These are phyloP conservation scores for Pyrochroa serraticornis DNA, from an alignment of 2,888 invertebrate species.

Conservation along the genomic window DNA sequence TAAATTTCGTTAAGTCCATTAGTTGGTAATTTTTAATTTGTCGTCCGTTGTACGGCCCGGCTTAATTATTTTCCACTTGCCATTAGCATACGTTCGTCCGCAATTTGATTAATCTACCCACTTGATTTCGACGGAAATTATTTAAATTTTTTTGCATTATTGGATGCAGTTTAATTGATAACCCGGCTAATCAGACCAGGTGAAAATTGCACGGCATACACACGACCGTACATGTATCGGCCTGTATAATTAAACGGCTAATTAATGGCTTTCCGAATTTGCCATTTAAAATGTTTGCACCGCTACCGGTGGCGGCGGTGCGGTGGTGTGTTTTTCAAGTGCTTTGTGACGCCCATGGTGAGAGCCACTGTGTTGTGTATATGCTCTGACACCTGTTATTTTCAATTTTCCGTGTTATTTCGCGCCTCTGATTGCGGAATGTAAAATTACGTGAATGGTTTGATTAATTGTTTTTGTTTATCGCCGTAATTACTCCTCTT, in stretches of 20 bases:
- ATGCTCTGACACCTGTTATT: constrained; percentile 56
- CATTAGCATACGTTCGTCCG: no score
- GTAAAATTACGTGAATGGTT: constrained; percentile 55
- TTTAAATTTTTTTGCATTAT: not conserved
- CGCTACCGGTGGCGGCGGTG: constrained; percentile 28
- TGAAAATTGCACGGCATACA: constrained; percentile 39
- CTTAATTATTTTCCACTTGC: not conserved
- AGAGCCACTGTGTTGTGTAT: constrained; percentile 37
- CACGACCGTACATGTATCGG: constrained; percentile 42
- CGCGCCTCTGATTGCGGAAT: constrained; percentile 52
- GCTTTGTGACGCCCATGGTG: constrained; percentile 47
- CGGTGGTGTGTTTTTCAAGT: constrained; percentile 43
- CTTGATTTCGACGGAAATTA: no score
- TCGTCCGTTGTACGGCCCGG: no score
- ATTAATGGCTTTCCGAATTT: constrained; percentile 53
- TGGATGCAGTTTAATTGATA: not conserved
- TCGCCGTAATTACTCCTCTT: constrained; percentile 54
- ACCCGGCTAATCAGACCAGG: constrained; percentile 33
- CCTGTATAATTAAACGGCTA: constrained; percentile 52
- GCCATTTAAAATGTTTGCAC: constrained; percentile 48
- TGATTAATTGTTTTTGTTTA: constrained; percentile 59
- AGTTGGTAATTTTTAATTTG: no score
- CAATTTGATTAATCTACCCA: no score
- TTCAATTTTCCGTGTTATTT: constrained; percentile 56
- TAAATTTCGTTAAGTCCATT: no score